Evolutionary conservation across 2,797 vertebrate genomes (phyloP), one percentile per base, ranked within the genome.

Genomic region (Hyperoplus lanceolatus): DNA sequence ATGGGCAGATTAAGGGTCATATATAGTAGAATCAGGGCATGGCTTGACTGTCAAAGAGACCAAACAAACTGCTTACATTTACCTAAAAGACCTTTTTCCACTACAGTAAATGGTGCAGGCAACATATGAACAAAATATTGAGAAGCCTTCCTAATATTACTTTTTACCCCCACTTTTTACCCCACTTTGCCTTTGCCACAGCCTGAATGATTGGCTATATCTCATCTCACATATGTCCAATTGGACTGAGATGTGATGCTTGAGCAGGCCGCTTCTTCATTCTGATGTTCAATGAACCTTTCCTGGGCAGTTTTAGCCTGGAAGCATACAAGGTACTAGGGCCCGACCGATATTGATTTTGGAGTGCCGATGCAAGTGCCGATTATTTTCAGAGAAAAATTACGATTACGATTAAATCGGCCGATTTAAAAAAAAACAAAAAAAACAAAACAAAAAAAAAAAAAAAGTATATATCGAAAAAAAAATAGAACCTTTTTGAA

Each of bases 191-290:
- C n/a, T 3, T 41, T 1, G 10, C 5, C 42, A 42, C 16, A 54
- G 50, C 14, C 55, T 21, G n/a, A 9, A 21, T 16, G 15, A 6
- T 48, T 62, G 38, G 16, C 8, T 18, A 8, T 29, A 11, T 64
- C 50, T 73, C 41, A 62, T 74, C 54, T 61, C 39, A 50, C 42
- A 74, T 48, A 63, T 61, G 54, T 68, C 75, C 65, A 74, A 3
- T 4, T 82, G 79, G 46, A 75, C 45, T 55, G 69, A 82, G 18
- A 74, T 78, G 11, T 74, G 63, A 73, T n/a, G 11, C 57, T 29
- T 71, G 48, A 69, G 46, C 45, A 54, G 61, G 54, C 42, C 11
- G 21, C 61, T 46, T 51, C 56, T 61, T 77, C 4, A 73, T 59
- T 64, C 43, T 56, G 2, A 50, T 75, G 36, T 46, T 72, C 21